phyloP scores from a whole-genome alignment of 2,888 invertebrate genomes.

The Drosophila anomalata region DNA sequence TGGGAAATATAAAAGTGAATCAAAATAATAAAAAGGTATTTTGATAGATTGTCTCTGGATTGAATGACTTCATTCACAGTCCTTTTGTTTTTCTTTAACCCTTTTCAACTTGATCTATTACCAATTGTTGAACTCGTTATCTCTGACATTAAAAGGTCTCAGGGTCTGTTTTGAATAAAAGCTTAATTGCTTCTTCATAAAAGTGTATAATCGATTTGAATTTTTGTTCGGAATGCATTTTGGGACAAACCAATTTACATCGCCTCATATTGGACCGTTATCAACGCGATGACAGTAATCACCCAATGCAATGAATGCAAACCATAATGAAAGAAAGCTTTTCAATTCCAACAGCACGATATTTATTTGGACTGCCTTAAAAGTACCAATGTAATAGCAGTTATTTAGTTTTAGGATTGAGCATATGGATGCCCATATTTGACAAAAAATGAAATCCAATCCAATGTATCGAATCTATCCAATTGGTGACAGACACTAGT shows the following conservation, averaged over 20 bases:
- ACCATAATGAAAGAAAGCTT: constrained; percentile 35
- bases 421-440: constrained; percentile 14
- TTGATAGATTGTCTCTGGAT: constrained; percentile 16
- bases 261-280: constrained; percentile 23
- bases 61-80: constrained; percentile 21
- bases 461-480: constrained; percentile 16
- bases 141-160: constrained; percentile 15
- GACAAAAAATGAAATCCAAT: constrained; percentile 18
- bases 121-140: constrained; percentile 10
- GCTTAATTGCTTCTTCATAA: constrained; percentile 35
- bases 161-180: constrained; percentile 19
- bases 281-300: constrained; percentile 36
- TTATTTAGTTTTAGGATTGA: constrained; percentile 36
- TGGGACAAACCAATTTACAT: constrained; percentile 38
- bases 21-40: constrained; percentile 20
- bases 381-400: constrained; percentile 22
- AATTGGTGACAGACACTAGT: constrained; percentile 19
- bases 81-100: constrained; percentile 19
- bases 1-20: constrained; percentile 2
- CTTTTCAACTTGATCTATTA: not conserved
- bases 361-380: constrained; percentile 30
- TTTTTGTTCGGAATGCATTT: constrained; percentile 17
- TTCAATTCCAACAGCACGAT: constrained; percentile 14
- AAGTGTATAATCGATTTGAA: constrained; percentile 32
- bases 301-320: constrained; percentile 28